phyloP scores from a whole-genome alignment of 2,888 invertebrate genomes.

The Pheosia tremula region DNA sequence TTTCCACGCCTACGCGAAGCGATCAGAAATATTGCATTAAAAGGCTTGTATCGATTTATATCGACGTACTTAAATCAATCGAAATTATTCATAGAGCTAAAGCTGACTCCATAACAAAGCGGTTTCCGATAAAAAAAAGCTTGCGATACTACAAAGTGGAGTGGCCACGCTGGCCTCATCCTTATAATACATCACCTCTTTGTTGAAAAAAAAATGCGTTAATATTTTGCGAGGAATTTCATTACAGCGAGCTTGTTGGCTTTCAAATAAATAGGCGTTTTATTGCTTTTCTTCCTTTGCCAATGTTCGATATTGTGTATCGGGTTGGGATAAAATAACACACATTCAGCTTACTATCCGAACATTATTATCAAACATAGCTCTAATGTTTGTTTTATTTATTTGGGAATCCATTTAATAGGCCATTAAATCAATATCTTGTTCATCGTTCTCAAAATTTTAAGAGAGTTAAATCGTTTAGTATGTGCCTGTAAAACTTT shows the following conservation, averaged over 20 bases:
- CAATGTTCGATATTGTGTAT: slow-evolving; percentile 67
- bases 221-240: slow-evolving; percentile 81
- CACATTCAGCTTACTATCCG: slow-evolving; percentile 37
- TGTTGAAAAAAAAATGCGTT: slow-evolving; percentile 78
- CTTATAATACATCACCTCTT: slow-evolving; percentile 72
- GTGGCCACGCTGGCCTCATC: slow-evolving; percentile 43
- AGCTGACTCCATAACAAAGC: slow-evolving; percentile 10
- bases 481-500: background rate
- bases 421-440: background rate
- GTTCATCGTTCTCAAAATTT: background rate
- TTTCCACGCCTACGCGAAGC: slow-evolving; percentile 11
- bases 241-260: slow-evolving; percentile 76
- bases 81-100: slow-evolving; percentile 8
- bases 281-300: slow-evolving; percentile 73
- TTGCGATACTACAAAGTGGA: slow-evolving; percentile 23
- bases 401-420: background rate
- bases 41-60: slow-evolving; percentile 7
- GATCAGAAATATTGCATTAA: slow-evolving; percentile 4
- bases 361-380: slow-evolving; percentile 25
- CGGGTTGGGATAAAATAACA: slow-evolving; percentile 60
- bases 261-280: slow-evolving; percentile 80
- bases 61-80: background rate
- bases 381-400: slow-evolving; percentile 2
- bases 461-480: background rate
- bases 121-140: slow-evolving; percentile 23